Evolutionary conservation across 2,888 invertebrate species (phyloP), one percentile per base, ranked within the genome.

Genomic region (Aspidapion aeneum): DNA sequence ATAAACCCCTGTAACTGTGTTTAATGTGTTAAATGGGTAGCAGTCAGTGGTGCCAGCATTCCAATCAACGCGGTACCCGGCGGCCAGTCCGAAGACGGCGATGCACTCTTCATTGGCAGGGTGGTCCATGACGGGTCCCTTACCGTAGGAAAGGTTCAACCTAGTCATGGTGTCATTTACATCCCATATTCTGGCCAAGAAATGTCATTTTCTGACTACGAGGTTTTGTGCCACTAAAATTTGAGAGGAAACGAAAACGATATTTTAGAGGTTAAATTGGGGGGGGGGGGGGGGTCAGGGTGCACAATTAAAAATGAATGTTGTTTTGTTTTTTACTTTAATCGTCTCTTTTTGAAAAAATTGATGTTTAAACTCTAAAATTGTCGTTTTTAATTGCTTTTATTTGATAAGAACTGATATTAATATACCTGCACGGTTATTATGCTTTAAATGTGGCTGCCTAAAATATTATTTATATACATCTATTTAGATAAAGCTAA

Each of bases 181-280:
- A 91, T 94, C 79, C 86, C 94, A 16, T 94, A 87, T 75, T 91
- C 82, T 0, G 93, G 94, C 54, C 85, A 88, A 72, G 94, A 94
- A 77, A 78, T 93, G 62, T 86, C 88, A 57, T 91, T 88, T 83
- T 85, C 86, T n/a, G 90, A 92, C 59, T 94, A 90, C 75, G 94
- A 94, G 82, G 82, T 94, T 71, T 86, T 93, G 63, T 64, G 64
- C 52, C 63, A 67, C 21, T 68, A 68, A 57, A 61, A 18, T 2
- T n/a, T 21, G 21, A 12, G 3, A 7, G 35, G 35, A 35, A 35
- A 35, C n/a, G n/a, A n/a, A n/a, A n/a, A n/a, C n/a, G n/a, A n/a
- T n/a, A n/a, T n/a, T n/a, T n/a, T n/a, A n/a, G n/a, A n/a, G n/a
- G n/a, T n/a, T n/a, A n/a, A n/a, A n/a, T n/a, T n/a, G n/a, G n/a